phyloP scores from a whole-genome alignment of 1,140 invertebrate genomes.

The Drosophila repletoides region DNA sequence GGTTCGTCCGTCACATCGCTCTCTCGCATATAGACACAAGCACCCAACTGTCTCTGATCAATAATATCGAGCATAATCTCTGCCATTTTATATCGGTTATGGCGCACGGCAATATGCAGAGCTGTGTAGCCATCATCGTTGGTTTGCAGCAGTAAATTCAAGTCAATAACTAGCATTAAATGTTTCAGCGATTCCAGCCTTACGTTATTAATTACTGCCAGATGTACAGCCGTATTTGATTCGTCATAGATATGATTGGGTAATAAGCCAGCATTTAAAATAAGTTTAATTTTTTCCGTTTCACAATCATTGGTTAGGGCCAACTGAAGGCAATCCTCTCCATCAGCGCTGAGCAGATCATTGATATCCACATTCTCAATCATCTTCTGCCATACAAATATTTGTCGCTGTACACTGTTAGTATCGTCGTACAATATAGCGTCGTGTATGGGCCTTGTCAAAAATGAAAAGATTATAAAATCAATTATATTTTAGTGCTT shows the following conservation, averaged over 20 bases:
- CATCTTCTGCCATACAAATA: constrained; percentile 47
- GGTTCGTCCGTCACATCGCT: background rate
- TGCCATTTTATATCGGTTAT: constrained; percentile 60
- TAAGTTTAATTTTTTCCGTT: constrained; percentile 41
- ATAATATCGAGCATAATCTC: constrained; percentile 60
- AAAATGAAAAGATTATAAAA: background rate
- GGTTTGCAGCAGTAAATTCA: constrained; percentile 51
- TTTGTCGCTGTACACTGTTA: constrained; percentile 39
- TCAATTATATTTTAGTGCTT: background rate
- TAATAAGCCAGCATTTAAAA: constrained; percentile 41
- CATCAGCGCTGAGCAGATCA: constrained; percentile 48
- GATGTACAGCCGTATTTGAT: constrained; percentile 63
- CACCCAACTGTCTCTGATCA: constrained; percentile 49
- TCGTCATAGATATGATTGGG: constrained; percentile 56
- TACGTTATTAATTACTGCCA: constrained; percentile 70
- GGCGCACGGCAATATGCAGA: constrained; percentile 60
- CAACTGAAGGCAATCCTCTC: constrained; percentile 68
- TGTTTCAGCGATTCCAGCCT: constrained; percentile 39
- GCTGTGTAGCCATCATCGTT: constrained; percentile 77
- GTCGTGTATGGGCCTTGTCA: constrained; percentile 73
- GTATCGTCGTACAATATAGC: constrained; percentile 44
- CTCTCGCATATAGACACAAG: constrained; percentile 34
- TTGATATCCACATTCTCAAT: constrained; percentile 45
- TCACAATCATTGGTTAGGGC: constrained; percentile 52
- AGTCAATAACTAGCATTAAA: constrained; percentile 56